Conservation (phyloP, 92 coral and sea anemone genomes). For the Bergia puertoricense region DNA sequence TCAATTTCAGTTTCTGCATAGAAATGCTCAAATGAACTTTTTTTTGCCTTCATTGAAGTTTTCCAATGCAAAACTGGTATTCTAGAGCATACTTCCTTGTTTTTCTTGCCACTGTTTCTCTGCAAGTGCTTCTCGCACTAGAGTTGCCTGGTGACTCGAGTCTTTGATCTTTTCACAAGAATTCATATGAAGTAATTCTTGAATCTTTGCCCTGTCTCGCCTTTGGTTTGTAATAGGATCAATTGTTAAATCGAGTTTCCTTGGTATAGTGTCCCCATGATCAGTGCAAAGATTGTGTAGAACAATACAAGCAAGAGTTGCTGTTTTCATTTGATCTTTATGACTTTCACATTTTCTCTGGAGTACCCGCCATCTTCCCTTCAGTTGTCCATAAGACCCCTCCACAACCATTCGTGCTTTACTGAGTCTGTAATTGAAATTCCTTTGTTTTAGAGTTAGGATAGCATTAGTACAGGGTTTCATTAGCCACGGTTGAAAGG, state of each 20-base stretch:
- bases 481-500: slow-evolving; percentile 48
- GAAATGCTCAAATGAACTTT: not conserved
- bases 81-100: slow-evolving; percentile 37
- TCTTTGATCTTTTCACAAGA: slow-evolving; percentile 49
- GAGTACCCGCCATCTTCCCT: slow-evolving; percentile 65
- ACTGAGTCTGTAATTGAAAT: slow-evolving; percentile 54
- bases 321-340: slow-evolving; percentile 46
- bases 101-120: slow-evolving; percentile 51
- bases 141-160: slow-evolving; percentile 50
- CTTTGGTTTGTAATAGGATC: slow-evolving; percentile 53
- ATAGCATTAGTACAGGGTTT: slow-evolving; percentile 52
- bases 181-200: slow-evolving; percentile 53
- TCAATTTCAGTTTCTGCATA: slow-evolving; percentile 17
- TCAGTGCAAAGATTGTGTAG: slow-evolving; percentile 59
- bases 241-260: slow-evolving; percentile 47
- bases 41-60: slow-evolving; percentile 1
- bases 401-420: slow-evolving; percentile 61
- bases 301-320: slow-evolving; percentile 58
- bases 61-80: not conserved
- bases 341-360: slow-evolving; percentile 58
- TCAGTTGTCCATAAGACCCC: slow-evolving; percentile 55
- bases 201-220: slow-evolving; percentile 47
- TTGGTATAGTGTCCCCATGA: slow-evolving; percentile 50
- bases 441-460: slow-evolving; percentile 39
- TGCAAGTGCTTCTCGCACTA: slow-evolving; percentile 52